Evolutionary conservation across 2,113 vertebrate species (phyloP).

Genomic region (Hyperoodon ampullatus): DNA sequence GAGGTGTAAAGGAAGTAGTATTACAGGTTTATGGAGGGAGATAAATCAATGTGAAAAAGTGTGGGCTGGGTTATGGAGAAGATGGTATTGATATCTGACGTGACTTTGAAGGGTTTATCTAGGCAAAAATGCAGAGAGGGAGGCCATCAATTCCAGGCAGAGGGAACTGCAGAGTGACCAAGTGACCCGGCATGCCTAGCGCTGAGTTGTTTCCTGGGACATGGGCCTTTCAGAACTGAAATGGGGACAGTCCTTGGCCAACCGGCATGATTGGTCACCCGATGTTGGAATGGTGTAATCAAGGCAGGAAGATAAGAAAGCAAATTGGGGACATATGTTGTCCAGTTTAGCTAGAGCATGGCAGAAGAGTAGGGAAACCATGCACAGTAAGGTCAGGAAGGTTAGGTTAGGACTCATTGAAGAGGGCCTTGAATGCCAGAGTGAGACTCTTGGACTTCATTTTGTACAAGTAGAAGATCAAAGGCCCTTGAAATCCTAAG

Average conservation of each 20-base stretch:
- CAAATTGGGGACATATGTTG: not conserved
- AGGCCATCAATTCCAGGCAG: not conserved
- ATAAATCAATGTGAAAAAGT: not conserved
- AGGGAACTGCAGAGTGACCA: not conserved
- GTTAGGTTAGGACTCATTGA: not conserved
- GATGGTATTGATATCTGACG: not conserved
- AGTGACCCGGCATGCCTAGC: not conserved
- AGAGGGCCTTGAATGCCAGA: not conserved
- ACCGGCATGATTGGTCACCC: too few relatives aligned
- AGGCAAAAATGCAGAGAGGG: not conserved
- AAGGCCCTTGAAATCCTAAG: not conserved
- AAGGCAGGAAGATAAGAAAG: not conserved
- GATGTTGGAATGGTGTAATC: not conserved
- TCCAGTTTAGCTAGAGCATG: not conserved
- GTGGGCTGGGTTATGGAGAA: not conserved
- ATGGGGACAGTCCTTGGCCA: not conserved
- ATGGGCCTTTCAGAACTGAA: not conserved
- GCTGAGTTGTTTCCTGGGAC: not conserved
- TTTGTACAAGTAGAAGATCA: not conserved
- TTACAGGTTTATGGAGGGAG: not conserved
- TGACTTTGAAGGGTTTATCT: not conserved
- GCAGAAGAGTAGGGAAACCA: not conserved
- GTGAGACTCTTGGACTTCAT: not conserved
- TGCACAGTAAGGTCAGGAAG: not conserved
- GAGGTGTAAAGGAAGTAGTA: too few relatives aligned